A percentile compares a stretch with the other conserved stretches of the same genome.
Conservation (phyloP, 2,113 vertebrate species). For the Mormyrus iriodes region DNA sequence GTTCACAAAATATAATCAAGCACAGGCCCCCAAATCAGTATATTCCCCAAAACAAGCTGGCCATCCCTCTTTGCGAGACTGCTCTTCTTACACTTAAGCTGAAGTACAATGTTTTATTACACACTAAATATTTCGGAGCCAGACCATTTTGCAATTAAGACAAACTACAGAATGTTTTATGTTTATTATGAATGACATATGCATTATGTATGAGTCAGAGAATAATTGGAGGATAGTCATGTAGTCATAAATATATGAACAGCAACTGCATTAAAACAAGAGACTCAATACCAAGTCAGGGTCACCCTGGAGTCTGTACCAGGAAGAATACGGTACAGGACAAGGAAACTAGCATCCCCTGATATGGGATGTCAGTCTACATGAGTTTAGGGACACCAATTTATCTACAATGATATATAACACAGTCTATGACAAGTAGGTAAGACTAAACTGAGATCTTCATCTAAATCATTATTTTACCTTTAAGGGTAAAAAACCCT, state of each 20-base stretch:
- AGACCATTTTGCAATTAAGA: neutral
- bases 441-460: neutral
- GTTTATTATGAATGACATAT: neutral
- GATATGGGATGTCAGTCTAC: neutral
- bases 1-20: neutral
- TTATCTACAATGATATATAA: neutral
- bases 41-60: neutral
- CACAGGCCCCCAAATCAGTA: neutral
- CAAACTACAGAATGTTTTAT: neutral
- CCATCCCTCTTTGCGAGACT: neutral
- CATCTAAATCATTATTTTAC: neutral
- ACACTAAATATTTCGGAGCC: neutral
- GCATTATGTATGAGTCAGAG: neutral
- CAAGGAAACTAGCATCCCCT: neutral
- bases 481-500: neutral
- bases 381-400: neutral
- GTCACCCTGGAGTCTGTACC: neutral
- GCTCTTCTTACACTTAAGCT: neutral
- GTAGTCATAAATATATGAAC: neutral
- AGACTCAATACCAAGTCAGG: neutral
- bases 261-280: neutral
- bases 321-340: neutral
- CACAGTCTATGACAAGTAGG: neutral
- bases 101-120: neutral
- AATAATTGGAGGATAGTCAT: neutral